phyloP scores from a whole-genome alignment of 2,888 invertebrate genomes.

The Iphiclides podalirius region DNA sequence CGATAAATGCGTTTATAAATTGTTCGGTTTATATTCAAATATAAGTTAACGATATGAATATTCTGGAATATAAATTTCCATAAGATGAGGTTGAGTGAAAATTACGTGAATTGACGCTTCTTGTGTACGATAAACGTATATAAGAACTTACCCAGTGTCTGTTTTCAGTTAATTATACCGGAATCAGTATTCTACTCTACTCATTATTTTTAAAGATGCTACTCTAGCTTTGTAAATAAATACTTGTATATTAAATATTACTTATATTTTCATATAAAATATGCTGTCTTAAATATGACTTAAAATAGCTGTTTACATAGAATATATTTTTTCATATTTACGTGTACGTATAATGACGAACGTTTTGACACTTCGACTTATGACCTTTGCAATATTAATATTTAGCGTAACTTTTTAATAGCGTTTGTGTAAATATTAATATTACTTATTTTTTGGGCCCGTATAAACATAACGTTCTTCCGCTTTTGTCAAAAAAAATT shows the following conservation, averaged over 20 bases:
- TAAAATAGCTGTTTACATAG: slow-evolving; percentile 51
- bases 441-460: slow-evolving; percentile 38
- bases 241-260: slow-evolving; percentile 49
- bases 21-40: too few species aligned
- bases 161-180: slow-evolving; percentile 31
- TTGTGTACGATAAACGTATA: not conserved
- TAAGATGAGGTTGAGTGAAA: too few species aligned
- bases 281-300: slow-evolving; percentile 49
- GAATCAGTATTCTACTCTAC: slow-evolving; percentile 62
- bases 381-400: slow-evolving; percentile 67
- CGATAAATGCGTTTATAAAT: too few species aligned
- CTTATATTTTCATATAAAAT: slow-evolving; percentile 68
- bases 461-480: slow-evolving; percentile 30
- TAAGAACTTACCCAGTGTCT: slow-evolving; percentile 2
- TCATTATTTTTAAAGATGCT: slow-evolving; percentile 40
- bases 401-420: slow-evolving; percentile 37
- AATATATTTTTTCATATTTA: slow-evolving; percentile 70
- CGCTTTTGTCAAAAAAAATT: slow-evolving; percentile 25
- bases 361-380: slow-evolving; percentile 55
- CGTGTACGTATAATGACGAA: slow-evolving; percentile 34
- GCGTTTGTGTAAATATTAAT: slow-evolving; percentile 59
- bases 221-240: slow-evolving; percentile 54
- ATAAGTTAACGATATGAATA: too few species aligned
- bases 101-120: too few species aligned
- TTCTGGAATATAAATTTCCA: too few species aligned